A percentile compares a stretch with the other conserved stretches of the same genome.
Evolutionary conservation across 2,113 vertebrate genomes (phyloP).

Genomic region (Siphamia tubifer): DNA sequence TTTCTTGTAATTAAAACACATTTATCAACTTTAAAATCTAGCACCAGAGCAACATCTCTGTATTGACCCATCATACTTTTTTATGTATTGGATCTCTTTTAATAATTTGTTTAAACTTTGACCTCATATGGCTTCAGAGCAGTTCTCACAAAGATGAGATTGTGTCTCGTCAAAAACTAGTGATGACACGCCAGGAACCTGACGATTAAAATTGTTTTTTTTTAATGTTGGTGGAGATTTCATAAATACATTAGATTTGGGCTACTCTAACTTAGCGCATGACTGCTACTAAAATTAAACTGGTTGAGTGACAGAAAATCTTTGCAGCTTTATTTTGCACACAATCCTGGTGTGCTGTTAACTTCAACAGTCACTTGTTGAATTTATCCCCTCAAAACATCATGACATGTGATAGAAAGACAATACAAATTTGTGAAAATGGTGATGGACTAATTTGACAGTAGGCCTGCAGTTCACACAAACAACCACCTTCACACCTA

Average conservation of each 20-base stretch:
- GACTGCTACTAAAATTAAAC: not conserved
- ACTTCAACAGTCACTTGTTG: not conserved
- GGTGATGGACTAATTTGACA: conserved; percentile 13
- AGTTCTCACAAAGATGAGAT: not conserved
- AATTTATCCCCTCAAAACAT: conserved; percentile 7
- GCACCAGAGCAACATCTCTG: not conserved
- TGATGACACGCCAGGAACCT: too few species aligned
- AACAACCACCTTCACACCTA: not conserved
- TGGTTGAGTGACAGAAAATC: too few species aligned
- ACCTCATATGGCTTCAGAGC: not conserved
- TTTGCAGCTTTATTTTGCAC: too few species aligned
- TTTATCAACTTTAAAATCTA: not conserved
- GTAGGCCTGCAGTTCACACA: not conserved
- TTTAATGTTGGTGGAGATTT: too few species aligned
- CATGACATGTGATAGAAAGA: conserved; percentile 10
- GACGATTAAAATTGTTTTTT: too few species aligned
- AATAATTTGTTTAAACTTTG: not conserved
- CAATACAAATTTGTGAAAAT: conserved; percentile 2
- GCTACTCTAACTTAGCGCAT: too few species aligned
- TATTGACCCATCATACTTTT: not conserved
- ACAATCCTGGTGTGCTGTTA: not conserved
- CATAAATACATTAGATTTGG: too few species aligned
- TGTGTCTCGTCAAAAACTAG: too few species aligned
- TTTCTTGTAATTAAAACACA: conserved; percentile 9
- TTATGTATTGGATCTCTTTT: not conserved